These are phyloP conservation scores for Piprites chloris DNA, from an alignment of 2,113 vertebrate species.

Conservation along the genomic window DNA sequence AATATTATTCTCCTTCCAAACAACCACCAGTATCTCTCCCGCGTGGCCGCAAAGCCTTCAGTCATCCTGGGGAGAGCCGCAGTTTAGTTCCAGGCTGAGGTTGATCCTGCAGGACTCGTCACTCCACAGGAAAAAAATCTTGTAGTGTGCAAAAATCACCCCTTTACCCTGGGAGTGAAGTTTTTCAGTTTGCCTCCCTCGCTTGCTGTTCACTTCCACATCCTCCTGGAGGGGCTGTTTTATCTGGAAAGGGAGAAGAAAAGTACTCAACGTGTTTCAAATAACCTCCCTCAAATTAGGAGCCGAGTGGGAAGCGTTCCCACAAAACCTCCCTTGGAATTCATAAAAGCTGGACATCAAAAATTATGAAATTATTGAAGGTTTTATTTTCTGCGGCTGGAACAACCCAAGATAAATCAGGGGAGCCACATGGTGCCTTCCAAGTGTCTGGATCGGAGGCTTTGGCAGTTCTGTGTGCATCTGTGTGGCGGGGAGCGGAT, in stretches of 20 bases:
- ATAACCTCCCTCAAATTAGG: background rate
- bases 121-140: background rate
- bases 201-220: background rate
- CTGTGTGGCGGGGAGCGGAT: background rate
- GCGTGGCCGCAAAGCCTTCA: background rate
- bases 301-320: background rate
- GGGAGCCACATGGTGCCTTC: background rate
- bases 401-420: background rate
- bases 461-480: background rate
- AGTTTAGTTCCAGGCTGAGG: background rate
- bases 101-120: background rate
- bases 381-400: background rate
- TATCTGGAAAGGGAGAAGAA: background rate
- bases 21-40: background rate
- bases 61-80: background rate
- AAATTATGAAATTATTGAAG: constrained; percentile 6
- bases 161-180: background rate
- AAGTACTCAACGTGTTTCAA: background rate
- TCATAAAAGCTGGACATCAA: background rate
- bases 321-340: background rate
- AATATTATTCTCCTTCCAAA: background rate
- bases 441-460: background rate
- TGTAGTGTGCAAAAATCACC: fast-evolving
- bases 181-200: background rate
- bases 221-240: constrained; percentile 45